Base-by-base conservation (phyloP, 2,888 invertebrate species). In the Campoplex nolae region DNA sequence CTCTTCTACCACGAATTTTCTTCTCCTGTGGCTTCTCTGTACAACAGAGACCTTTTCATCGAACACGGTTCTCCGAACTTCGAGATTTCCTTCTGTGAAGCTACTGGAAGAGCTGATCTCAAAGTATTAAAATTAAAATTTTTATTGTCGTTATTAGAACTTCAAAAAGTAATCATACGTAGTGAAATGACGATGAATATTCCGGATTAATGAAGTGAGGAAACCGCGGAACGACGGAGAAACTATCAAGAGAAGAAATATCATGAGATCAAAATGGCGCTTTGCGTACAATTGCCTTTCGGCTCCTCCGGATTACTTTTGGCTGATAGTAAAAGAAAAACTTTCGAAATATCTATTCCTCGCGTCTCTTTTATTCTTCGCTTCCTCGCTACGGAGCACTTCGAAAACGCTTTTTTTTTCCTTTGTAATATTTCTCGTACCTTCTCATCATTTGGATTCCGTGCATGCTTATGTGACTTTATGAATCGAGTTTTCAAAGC, bases 281-380 rank as follows among this genome's bases (percentile, higher is more conserved):
- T 23, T 23, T 23, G 35, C 35, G 83, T 65, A 83, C 77, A 67
- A 84, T 84, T 79, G 67, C 84, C 74, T 79, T 58, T 65, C 74
- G 74, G 65, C 79, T 84, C 32, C 68, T 58, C 68, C 68, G 68
- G 74, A 84, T 79, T 78, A 84, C 84, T 79, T 84, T 84, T 74
- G 84, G 56, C 68, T 56, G n/a, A n/a, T 48, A 48, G 58, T 67
- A 75, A 84, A 84, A 74, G 65, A 51, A 74, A 75, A 56, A 67
- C 74, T 74, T 68, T 54, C 58, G 13, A 73, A 62, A 71, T 38
- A 79, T 67, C 73, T 48, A 68, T 77, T 58, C 32, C 51, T 38
- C 18, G 32, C 32, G 56, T 48, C 68, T 65, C 74, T 78, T 84
- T 71, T 18, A 65, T 81, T 81, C 54, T 77, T 83, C 77, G 83